These are phyloP conservation scores for Odocoileus virginianus DNA, from an alignment of 2,113 vertebrate species.

Conservation along the genomic window DNA sequence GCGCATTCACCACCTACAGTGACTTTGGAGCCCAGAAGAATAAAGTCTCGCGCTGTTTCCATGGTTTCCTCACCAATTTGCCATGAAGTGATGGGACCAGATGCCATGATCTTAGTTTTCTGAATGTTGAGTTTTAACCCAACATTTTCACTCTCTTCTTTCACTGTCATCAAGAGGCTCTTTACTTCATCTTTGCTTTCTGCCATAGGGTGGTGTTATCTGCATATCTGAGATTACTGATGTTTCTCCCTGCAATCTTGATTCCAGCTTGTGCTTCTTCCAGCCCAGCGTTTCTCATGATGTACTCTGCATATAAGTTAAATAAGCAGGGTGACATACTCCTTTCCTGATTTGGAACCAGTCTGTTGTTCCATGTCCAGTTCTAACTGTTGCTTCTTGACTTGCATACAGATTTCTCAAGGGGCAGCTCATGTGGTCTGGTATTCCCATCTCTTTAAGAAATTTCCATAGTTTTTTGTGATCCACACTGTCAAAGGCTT, in stretches of 20 bases:
- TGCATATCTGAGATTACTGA: neutral
- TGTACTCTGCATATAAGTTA: neutral
- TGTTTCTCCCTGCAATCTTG: neutral
- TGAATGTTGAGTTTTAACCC: neutral
- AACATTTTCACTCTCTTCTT: neutral
- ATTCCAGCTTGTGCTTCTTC: neutral
- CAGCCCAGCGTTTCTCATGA: neutral
- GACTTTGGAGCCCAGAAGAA: neutral
- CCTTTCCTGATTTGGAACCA: neutral
- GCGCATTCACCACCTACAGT: neutral
- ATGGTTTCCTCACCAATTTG: neutral
- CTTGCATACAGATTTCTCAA: neutral
- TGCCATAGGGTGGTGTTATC: neutral
- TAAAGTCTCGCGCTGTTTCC: neutral
- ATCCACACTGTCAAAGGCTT: neutral
- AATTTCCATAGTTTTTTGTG: neutral
- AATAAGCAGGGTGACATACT: neutral
- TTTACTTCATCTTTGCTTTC: neutral
- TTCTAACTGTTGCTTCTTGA: neutral
- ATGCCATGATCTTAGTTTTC: neutral
- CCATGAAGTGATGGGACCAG: neutral
- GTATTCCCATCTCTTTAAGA: neutral
- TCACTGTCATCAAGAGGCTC: neutral
- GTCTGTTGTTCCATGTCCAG: neutral
- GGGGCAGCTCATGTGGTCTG: neutral